phyloP scores from a whole-genome alignment of 1,140 invertebrate genomes.

The Aphidius ervi region DNA sequence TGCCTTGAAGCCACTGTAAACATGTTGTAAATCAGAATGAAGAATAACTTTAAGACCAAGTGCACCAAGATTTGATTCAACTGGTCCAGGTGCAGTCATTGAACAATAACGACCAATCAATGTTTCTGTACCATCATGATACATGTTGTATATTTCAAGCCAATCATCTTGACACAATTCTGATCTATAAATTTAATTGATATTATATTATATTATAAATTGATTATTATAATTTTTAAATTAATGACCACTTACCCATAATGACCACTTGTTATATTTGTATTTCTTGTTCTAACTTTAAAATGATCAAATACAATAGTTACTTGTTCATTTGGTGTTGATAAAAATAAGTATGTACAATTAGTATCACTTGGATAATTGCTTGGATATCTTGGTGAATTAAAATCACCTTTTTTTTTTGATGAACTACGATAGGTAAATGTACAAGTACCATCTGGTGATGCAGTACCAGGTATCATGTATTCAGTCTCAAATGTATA shows the following conservation, averaged over 20 bases:
- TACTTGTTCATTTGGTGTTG: constrained; percentile 84
- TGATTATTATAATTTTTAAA: background rate
- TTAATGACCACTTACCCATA: constrained; percentile 53
- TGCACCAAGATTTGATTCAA: constrained; percentile 82
- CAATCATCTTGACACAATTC: constrained; percentile 85
- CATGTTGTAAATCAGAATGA: constrained; percentile 76
- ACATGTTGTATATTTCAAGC: constrained; percentile 88
- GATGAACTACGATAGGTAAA: constrained; percentile 87
- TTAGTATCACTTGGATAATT: constrained; percentile 91
- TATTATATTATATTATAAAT: background rate
- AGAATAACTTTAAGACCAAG: constrained; percentile 77
- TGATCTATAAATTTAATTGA: constrained; percentile 46
- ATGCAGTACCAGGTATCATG: constrained; percentile 89
- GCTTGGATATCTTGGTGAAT: constrained; percentile 91
- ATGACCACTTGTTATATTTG: constrained; percentile 53
- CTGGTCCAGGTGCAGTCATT: constrained; percentile 78
- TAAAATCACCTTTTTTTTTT: constrained; percentile 84
- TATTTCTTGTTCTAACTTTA: constrained; percentile 71
- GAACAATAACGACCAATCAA: constrained; percentile 84
- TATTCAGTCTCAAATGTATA: constrained; percentile 89
- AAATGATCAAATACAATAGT: constrained; percentile 91
- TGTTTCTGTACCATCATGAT: constrained; percentile 72
- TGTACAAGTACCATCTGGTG: constrained; percentile 82
- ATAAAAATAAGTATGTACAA: constrained; percentile 86
- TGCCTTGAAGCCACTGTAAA: constrained; percentile 87